Conservation (phyloP, 2,797 vertebrate species). For the Argentina silus region DNA sequence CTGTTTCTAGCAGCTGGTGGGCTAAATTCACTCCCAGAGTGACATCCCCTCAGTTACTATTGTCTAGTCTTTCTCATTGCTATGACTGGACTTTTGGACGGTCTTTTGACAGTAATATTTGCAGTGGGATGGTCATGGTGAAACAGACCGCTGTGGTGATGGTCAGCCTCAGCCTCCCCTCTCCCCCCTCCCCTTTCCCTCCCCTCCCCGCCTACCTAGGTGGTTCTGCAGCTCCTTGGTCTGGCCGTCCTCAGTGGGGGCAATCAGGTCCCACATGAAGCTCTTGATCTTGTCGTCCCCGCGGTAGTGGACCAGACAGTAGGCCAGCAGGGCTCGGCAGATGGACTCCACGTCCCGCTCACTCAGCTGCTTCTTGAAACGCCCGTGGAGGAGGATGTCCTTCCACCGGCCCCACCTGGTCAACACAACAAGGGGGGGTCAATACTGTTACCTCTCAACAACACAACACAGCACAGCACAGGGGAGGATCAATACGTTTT, state of each 20-base stretch:
- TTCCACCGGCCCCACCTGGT: conserved; percentile 97
- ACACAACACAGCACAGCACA: neutral
- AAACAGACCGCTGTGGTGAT: neutral
- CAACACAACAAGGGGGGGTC: conserved; percentile 20
- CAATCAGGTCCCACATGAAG: conserved; percentile 99
- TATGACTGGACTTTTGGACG: too few relatives aligned
- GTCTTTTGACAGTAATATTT: too few relatives aligned
- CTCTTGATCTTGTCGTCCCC: conserved; percentile 99
- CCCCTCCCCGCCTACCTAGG: conserved; percentile 77
- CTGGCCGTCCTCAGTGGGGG: conserved; percentile 92
- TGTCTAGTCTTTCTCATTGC: too few relatives aligned
- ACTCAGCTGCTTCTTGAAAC: conserved; percentile 95
- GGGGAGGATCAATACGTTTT: neutral
- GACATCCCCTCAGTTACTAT: too few relatives aligned
- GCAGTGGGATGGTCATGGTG: too few relatives aligned
- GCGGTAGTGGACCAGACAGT: conserved; percentile 96
- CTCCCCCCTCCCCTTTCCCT: neutral
- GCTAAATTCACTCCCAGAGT: too few relatives aligned
- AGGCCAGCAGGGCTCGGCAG: conserved; percentile 92
- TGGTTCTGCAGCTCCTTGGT: conserved; percentile 97
- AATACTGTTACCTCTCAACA: neutral
- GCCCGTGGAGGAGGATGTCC: conserved; percentile 94
- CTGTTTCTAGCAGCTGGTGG: too few relatives aligned
- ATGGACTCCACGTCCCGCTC: conserved; percentile 96
- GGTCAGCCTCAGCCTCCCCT: too few relatives aligned